Percentiles rank a stretch among this genome's conserved stretches.
Conservation (phyloP, 2,797 vertebrate genomes). For the Myripristis murdjan region DNA sequence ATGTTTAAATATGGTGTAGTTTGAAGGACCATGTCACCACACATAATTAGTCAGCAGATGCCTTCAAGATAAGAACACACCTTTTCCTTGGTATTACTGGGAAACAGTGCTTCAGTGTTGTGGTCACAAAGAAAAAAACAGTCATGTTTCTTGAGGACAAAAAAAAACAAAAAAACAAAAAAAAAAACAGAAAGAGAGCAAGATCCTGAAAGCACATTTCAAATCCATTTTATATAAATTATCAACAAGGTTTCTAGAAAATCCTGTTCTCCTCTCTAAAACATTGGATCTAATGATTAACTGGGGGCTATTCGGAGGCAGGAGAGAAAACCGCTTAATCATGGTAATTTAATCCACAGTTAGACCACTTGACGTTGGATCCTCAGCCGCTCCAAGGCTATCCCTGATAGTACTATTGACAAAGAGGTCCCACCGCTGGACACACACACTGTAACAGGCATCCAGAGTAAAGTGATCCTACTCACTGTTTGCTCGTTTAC, state of each 20-base stretch:
- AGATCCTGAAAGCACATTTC: neutral
- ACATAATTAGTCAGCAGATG: conserved; percentile 76
- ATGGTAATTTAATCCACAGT: conserved; percentile 22
- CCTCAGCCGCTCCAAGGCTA: conserved; percentile 30
- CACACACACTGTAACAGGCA: conserved; percentile 8
- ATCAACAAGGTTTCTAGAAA: conserved; percentile 16
- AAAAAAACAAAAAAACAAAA: neutral
- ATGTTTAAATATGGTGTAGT: conserved; percentile 83
- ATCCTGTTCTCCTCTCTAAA: conserved; percentile 22
- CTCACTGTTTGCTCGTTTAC: neutral
- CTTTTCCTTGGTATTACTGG: conserved; percentile 55
- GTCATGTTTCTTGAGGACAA: conserved; percentile 31
- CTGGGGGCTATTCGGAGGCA: neutral
- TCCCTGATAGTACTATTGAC: conserved; percentile 14
- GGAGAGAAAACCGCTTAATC: conserved; percentile 32
- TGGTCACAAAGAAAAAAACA: conserved; percentile 37
- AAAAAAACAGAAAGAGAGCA: too few species aligned
- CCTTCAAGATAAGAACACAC: conserved; percentile 74
- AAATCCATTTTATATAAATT: conserved; percentile 16
- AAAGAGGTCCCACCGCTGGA: conserved; percentile 26
- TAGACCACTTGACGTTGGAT: conserved; percentile 27
- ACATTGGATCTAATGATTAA: conserved; percentile 34
- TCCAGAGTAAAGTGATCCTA: neutral
- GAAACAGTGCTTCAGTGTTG: conserved; percentile 40
- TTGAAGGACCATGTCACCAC: conserved; percentile 74